Base-by-base conservation (phyloP, 2,888 invertebrate genomes). In the Hypsopygia costalis region DNA sequence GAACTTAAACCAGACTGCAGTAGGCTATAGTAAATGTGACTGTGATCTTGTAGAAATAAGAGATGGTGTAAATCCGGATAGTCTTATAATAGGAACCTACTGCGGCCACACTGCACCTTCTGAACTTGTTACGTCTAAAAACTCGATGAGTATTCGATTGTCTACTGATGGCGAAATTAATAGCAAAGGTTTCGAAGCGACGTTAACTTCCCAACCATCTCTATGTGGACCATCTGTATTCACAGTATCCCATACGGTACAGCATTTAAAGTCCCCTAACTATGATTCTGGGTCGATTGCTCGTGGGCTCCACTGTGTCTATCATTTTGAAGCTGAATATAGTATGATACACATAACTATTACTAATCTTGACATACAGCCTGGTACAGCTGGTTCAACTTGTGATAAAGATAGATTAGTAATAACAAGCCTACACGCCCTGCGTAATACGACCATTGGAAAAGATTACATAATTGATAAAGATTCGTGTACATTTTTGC, bases 11-110 rank as follows among this genome's bases (percentile, higher is more conserved):
- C 80, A 85, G 57, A 88, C 82, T 11, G 70, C 67, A 8, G 44
- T 72, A 40, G 78, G 76, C 1, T 70, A 71, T 11, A 72, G 57
- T 20, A 78, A 82, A 21, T 97, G 96, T 67, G 74, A 79, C 1
- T 95, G 94, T 51, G 95, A 96, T 73, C 94, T 85, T 54, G 62
- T 97, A 6, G 93, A 95, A 89, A 65, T 95, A 36, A 90, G 87
- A 41, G 96, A 97, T 73, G 96, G 96, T 0, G 60, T 90, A 6
- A 92, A 92, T 36, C 90, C 91, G 2, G 90, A 91, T 52, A 91
- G 93, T 31, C 91, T 93, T 41, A 51, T 91, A 10, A 92, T 96
- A 11, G 92, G 92, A 0, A 90, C 66, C 34, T 93, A 91, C 56
- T 97, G 97, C 73, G 95, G 95, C 0, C 90, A 90, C 21, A 71